Evolutionary conservation across 2,888 invertebrate genomes (phyloP).

Genomic region (Globia sparganii): DNA sequence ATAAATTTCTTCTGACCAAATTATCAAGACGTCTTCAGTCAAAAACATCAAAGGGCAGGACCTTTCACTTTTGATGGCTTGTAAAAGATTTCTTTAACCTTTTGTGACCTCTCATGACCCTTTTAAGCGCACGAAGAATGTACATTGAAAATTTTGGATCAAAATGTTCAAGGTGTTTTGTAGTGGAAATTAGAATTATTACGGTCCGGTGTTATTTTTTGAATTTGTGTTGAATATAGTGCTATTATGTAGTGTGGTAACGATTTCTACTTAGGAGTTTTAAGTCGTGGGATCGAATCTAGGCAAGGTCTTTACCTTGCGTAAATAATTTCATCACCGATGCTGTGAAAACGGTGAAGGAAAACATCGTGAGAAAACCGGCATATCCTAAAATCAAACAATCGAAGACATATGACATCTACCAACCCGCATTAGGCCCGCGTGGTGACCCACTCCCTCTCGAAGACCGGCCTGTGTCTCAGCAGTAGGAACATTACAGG

Average conservation of each 20-base stretch:
- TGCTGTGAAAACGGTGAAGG: too few relatives aligned
- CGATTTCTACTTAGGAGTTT: too few relatives aligned
- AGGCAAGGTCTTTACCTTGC: too few relatives aligned
- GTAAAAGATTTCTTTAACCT: background rate
- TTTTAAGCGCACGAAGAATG: background rate
- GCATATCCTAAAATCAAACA: too few relatives aligned
- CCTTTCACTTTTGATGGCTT: constrained; percentile 12
- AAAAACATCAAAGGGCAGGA: constrained; percentile 12
- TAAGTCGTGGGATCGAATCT: too few relatives aligned
- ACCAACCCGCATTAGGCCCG: too few relatives aligned
- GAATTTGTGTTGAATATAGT: background rate
- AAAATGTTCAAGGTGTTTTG: background rate
- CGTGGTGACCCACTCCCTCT: too few relatives aligned
- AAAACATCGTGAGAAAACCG: too few relatives aligned
- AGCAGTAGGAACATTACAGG: too few relatives aligned
- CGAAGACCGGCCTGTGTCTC: too few relatives aligned
- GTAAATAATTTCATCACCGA: too few relatives aligned
- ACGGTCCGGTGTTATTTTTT: background rate
- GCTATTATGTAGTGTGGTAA: background rate
- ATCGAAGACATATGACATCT: too few relatives aligned
- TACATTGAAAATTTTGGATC: constrained; percentile 9
- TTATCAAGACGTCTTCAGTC: constrained; percentile 16
- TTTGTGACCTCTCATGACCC: constrained; percentile 8
- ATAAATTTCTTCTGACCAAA: constrained; percentile 19
- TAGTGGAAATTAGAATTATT: background rate